phyloP scores from a whole-genome alignment of 2,888 invertebrate genomes.

The Pseudococcus jackbeardsleyi region DNA sequence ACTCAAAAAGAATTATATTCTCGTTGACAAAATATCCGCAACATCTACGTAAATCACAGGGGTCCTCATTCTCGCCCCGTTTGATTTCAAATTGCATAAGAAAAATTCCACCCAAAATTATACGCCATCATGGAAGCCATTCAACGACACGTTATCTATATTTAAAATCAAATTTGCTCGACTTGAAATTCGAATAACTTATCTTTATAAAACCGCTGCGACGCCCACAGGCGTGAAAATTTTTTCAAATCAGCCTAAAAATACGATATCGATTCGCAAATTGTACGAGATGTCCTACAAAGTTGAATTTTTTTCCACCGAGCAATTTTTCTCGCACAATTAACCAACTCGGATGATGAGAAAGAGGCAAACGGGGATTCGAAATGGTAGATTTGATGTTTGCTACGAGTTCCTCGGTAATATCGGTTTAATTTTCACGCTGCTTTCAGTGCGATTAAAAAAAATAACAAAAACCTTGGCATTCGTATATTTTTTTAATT shows the following conservation, averaged over 20 bases:
- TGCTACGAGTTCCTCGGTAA: neutral
- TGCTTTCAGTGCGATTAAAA: neutral
- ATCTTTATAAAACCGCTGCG: neutral
- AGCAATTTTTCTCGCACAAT: neutral
- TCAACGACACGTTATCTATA: too few relatives aligned
- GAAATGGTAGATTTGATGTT: neutral
- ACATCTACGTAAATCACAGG: neutral
- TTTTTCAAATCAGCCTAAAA: neutral
- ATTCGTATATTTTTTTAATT: neutral
- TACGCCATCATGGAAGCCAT: too few relatives aligned
- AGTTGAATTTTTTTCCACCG: neutral
- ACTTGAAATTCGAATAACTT: neutral
- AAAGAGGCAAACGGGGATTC: neutral
- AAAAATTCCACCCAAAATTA: neutral
- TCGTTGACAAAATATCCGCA: neutral
- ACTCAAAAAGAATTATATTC: neutral
- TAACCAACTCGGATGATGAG: neutral
- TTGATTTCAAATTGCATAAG: too few relatives aligned
- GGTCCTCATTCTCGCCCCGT: neutral
- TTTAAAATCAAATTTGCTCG: neutral
- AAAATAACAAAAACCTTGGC: neutral
- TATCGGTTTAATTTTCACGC: slow-evolving; percentile 21
- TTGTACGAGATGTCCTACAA: neutral
- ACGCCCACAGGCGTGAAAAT: slow-evolving; percentile 1
- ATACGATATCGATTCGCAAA: neutral